These are phyloP conservation scores for Drosophila grimshawi DNA, from an alignment of 1,140 invertebrate species.

Conservation along the genomic window DNA sequence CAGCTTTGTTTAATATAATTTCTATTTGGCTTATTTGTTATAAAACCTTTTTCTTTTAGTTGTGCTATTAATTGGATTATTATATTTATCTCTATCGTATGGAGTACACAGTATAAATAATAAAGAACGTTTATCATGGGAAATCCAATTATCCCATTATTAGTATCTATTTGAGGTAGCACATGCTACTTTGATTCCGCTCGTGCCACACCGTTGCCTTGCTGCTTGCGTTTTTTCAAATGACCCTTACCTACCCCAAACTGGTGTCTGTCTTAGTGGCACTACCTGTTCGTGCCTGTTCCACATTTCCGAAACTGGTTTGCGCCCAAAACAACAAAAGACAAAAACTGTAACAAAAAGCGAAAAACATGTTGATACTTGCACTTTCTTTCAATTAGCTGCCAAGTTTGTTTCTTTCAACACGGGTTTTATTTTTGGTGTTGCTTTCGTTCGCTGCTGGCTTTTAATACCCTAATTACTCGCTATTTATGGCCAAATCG, in stretches of 20 bases:
- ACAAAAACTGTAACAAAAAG: background rate
- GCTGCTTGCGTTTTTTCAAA: too few species aligned
- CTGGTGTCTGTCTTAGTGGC: background rate
- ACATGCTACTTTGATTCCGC: background rate
- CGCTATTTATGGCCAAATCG: conserved; percentile 48
- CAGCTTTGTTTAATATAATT: too few species aligned
- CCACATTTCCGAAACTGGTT: conserved; percentile 47
- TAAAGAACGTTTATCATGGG: background rate
- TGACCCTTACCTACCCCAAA: conserved; percentile 48
- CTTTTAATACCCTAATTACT: conserved; percentile 70
- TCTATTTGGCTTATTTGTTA: too few species aligned
- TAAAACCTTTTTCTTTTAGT: too few species aligned
- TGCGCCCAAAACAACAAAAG: background rate
- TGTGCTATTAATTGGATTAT: too few species aligned
- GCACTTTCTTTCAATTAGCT: conserved; percentile 79
- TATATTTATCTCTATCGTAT: too few species aligned
- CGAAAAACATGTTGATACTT: conserved; percentile 36
- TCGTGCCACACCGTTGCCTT: background rate
- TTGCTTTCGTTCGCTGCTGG: conserved; percentile 34
- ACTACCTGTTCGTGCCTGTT: conserved; percentile 23
- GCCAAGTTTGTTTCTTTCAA: conserved; percentile 36
- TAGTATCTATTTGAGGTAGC: background rate
- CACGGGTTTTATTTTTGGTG: conserved; percentile 16
- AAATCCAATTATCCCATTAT: conserved; percentile 15
- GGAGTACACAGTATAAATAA: background rate